Base-by-base conservation (phyloP, 2,113 vertebrate species). In the Centropus unirufus region DNA sequence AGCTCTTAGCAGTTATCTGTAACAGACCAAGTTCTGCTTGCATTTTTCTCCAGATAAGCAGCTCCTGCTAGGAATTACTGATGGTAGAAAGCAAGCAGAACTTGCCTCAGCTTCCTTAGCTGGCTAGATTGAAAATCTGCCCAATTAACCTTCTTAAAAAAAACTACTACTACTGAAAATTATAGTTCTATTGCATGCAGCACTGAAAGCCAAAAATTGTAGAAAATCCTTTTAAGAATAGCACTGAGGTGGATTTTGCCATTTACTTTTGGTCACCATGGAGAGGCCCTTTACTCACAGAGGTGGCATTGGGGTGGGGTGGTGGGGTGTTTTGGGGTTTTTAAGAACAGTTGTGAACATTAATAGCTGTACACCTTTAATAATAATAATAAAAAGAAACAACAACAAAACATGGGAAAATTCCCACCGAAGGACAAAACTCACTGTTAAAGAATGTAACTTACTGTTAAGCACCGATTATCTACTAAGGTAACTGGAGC, bases 31-130 rank as follows among this genome's bases (percentile, higher is more conserved):
- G 66, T 73, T 52, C 44, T 63, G 24, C 29, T 51, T 7, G 34
- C 3, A 1, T 22, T 49, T 76, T 85, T 54, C 63, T 76, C 51
- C 24, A 12, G 62, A 76, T 24, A 85, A 85, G 51, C 72, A 54
- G 58, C 79, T 76, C 30, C n/a, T 2, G 2, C 21, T 26, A 79
- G 34, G 44, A 80, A 79, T 68, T 66, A 68, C 14, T 24, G 34
- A 68, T 26, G 36, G 36, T 8, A 83, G 47, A 77, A 91, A 55
- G 22, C 59, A 86, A 84, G 70, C 49, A 87, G 44, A 91, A 95
- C 61, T 77, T 80, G 59, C 26, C 72, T 66, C 59, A n/a, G 27
- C 69, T 89, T 96, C 63, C 59, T 69, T 88, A 87, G 83, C 20
- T 64, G 61, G n/a, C 55, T 76, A n/a, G 63, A 85, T 1, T 30